phyloP scores from a whole-genome alignment of 2,113 vertebrate species.

The Lathamus discolor region DNA sequence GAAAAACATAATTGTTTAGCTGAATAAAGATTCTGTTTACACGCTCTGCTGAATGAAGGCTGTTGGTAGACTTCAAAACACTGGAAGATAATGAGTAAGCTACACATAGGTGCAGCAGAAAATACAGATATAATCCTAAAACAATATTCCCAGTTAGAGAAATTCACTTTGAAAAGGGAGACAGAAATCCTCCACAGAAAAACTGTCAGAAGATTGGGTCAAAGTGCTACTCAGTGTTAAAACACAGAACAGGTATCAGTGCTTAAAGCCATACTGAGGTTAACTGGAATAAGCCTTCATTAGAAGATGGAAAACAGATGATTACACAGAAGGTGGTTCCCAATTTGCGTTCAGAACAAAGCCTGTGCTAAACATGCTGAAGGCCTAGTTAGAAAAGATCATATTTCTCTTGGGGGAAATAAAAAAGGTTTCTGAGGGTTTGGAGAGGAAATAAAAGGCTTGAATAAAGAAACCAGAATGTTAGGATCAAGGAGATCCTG shows the following conservation, averaged over 20 bases:
- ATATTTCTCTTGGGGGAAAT: not conserved
- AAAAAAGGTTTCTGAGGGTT: not conserved
- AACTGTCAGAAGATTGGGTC: not conserved
- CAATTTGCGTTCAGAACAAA: not conserved
- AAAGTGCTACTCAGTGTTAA: not conserved
- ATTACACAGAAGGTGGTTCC: not conserved
- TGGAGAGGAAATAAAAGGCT: not conserved
- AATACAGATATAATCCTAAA: not conserved
- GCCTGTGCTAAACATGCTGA: not conserved
- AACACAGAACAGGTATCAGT: not conserved
- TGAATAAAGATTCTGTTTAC: conserved; percentile 23
- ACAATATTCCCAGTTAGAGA: not conserved
- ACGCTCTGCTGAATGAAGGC: not conserved
- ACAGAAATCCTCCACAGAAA: not conserved
- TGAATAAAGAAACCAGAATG: not conserved
- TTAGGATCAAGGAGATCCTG: not conserved
- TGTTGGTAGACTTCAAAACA: conserved; percentile 14
- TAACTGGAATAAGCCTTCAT: not conserved
- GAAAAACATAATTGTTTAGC: not conserved
- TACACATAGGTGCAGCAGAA: not conserved
- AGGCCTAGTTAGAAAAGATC: not conserved
- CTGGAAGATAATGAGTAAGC: not conserved
- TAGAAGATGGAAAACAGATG: not conserved
- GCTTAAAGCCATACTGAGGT: not conserved
- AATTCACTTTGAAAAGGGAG: not conserved